A percentile compares a stretch with the other conserved stretches of the same genome.
phyloP scores from a whole-genome alignment of 2,113 vertebrate species.

The Ellobius talpinus region DNA sequence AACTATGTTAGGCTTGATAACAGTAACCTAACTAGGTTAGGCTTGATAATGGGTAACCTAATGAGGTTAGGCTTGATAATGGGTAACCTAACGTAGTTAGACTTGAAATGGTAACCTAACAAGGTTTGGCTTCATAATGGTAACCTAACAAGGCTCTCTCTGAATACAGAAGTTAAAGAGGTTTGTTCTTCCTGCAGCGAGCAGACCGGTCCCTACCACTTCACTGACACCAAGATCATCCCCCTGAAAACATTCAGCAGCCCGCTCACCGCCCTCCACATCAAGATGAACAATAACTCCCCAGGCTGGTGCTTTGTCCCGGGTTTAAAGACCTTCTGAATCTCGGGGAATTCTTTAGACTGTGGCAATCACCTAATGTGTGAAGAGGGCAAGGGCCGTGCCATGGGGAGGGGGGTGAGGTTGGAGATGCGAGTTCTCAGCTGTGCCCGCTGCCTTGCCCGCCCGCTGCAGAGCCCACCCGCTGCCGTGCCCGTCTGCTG shows the following conservation, averaged over 20 bases:
- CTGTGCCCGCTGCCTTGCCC: background rate
- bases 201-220: background rate
- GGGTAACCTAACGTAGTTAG: too few species aligned
- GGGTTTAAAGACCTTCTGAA: slow-evolving; percentile 28
- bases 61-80: too few species aligned
- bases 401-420: too few species aligned
- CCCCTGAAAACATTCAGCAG: background rate
- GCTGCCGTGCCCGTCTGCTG: too few species aligned
- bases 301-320: slow-evolving; percentile 16
- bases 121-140: too few species aligned
- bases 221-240: background rate
- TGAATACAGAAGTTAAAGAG: background rate
- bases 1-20: too few species aligned
- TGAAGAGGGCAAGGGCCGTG: background rate
- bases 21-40: too few species aligned
- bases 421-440: background rate
- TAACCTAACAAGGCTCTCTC: background rate
- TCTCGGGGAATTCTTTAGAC: slow-evolving; percentile 34
- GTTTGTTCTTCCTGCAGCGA: background rate
- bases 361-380: background rate
- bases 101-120: too few species aligned
- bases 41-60: too few species aligned
- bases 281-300: background rate
- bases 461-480: background rate
- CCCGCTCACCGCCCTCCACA: slow-evolving; percentile 1